Base-by-base conservation (phyloP, 2,888 invertebrate species). In the Dusona sp. region DNA sequence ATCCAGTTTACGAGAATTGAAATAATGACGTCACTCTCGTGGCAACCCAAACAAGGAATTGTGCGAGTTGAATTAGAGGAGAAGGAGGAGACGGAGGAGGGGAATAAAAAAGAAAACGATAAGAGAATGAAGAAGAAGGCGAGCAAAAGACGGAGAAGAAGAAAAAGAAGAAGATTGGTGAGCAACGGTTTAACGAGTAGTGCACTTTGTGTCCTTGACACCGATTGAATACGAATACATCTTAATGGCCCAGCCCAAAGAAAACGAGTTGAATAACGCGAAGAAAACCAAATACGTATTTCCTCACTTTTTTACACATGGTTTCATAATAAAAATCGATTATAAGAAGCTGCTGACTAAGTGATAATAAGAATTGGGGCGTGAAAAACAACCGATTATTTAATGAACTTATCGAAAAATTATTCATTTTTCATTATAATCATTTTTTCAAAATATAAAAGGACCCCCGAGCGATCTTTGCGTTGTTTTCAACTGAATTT, bases 11-110 rank as follows among this genome's bases (percentile, higher is more conserved):
- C 25, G 84, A 54, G 87, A 54, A 68, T 88, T 67, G 87, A 87
- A 87, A 87, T 83, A 89, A 80, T 91, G 91, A 91, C 88, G 90
- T 91, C 91, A 91, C 88, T 81, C 68, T 45, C 77, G 88, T 86
- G 90, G 88, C 89, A 89, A 89, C 88, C 91, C 91, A 74, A 90
- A 91, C 88, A 91, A 91, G 91, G 91, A 90, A 90, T 89, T 90
- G 87, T 88, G 85, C 75, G 84, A 81, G 79, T 54, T 36, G 82
- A 74, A 82, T 74, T 82, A 87, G 65, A 77, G 54, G 73, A 72
- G 51, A 57, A 88, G 87, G 86, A 61, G 64, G 51, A n/a, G 51
- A 88, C 86, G 84, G 51, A 38, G 22, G 65, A 88, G 87, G 84
- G 68, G 61, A 70, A 83, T 36, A 45, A 84, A 64, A 48, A 73